Percentiles rank a stretch among this genome's conserved stretches.
phyloP scores from a whole-genome alignment of 2,888 invertebrate genomes.

The Dicyrtomina minuta region DNA sequence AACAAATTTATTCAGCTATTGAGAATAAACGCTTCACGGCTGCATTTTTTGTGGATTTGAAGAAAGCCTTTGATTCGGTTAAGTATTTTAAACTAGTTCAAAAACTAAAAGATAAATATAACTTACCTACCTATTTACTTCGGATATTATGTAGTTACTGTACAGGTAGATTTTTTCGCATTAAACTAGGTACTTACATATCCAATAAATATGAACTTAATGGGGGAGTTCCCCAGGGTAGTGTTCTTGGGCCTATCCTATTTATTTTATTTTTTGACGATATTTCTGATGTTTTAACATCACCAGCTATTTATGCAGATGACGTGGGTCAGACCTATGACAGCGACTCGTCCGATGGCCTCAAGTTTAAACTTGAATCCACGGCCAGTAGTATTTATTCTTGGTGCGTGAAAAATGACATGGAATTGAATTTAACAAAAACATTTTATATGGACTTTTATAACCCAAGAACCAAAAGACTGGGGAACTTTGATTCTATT shows the following conservation, averaged over 20 bases:
- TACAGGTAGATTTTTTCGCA: neutral
- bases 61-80: constrained; percentile 13
- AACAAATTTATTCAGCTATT: no score
- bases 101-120: neutral
- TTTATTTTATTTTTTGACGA: constrained; percentile 36
- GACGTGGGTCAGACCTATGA: no score
- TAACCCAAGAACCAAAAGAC: no score
- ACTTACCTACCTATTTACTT: neutral
- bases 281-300: constrained; percentile 4
- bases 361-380: no score
- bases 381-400: no score
- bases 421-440: no score
- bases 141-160: constrained; percentile 5
- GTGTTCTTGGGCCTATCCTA: constrained; percentile 21
- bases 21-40: no score
- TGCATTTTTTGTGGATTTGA: constrained; percentile 10
- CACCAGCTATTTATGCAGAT: no score
- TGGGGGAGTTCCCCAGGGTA: constrained; percentile 19
- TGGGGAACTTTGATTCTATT: no score
- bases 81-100: neutral
- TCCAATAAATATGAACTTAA: neutral
- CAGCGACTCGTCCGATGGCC: no score
- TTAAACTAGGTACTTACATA: neutral
- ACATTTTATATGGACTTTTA: no score
- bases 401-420: no score